phyloP scores from a whole-genome alignment of 2,888 invertebrate species.

The Pyrrhosoma nymphula region DNA sequence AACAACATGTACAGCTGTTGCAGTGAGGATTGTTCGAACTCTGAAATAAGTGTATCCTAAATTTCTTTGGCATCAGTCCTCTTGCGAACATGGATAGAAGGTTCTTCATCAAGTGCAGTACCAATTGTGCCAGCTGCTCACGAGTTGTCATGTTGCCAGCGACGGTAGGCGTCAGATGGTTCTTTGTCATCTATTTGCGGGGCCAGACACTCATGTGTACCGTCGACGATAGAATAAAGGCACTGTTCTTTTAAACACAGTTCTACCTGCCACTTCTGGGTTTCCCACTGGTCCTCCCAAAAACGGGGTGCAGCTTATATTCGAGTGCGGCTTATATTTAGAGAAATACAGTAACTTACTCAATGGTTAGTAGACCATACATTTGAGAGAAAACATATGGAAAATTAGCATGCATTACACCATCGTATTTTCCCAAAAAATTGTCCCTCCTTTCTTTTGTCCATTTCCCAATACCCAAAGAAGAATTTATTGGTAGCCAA shows the following conservation, averaged over 20 bases:
- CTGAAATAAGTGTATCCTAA: constrained; percentile 71
- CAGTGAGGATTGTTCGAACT: constrained; percentile 72
- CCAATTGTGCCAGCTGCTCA: constrained; percentile 71
- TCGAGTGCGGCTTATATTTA: too few relatives aligned
- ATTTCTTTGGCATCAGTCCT: constrained; percentile 72
- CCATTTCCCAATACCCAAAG: too few relatives aligned
- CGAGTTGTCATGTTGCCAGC: constrained; percentile 72
- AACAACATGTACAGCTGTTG: constrained; percentile 72
- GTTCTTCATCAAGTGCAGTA: constrained; percentile 71
- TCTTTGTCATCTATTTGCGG: constrained; percentile 69
- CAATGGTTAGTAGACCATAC: too few relatives aligned
- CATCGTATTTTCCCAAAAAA: too few relatives aligned
- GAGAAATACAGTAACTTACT: too few relatives aligned
- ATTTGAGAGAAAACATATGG: too few relatives aligned
- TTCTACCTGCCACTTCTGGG: constrained; percentile 73
- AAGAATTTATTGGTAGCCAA: too few relatives aligned
- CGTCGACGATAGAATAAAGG: constrained; percentile 71
- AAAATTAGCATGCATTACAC: too few relatives aligned
- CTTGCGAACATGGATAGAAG: constrained; percentile 71
- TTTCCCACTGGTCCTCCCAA: constrained; percentile 72
- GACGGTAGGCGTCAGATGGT: constrained; percentile 70
- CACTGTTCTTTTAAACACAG: constrained; percentile 72
- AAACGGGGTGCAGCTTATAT: too few relatives aligned
- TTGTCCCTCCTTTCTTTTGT: too few relatives aligned
- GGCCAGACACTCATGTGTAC: constrained; percentile 71